Percentiles rank a stretch among this genome's conserved stretches.
These are phyloP conservation scores for Cirrhinus mrigala DNA, from an alignment of 2,797 vertebrate genomes.

Conservation along the genomic window DNA sequence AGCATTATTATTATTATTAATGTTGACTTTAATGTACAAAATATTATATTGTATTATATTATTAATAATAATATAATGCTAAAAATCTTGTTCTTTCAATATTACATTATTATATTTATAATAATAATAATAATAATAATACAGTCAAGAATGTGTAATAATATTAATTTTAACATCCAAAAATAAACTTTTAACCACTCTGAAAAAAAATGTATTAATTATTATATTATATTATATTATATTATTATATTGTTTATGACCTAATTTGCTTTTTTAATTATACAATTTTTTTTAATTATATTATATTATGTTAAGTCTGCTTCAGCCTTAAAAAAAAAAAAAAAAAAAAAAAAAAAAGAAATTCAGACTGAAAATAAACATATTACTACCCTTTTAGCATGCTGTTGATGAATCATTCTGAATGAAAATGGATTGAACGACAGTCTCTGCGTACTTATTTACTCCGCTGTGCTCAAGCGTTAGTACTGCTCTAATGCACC, in stretches of 20 bases:
- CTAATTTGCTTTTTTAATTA: not conserved
- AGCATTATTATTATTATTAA: too few relatives aligned
- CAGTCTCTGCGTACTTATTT: not conserved
- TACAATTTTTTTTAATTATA: too few relatives aligned
- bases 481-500: not conserved
- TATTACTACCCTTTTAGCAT: not conserved
- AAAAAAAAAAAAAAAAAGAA: too few relatives aligned
- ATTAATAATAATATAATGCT: too few relatives aligned
- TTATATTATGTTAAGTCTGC: not conserved
- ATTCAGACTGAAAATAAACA: not conserved
- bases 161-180: not conserved
- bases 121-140: not conserved
- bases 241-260: not conserved
- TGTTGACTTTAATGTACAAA: too few relatives aligned
- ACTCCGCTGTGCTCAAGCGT: constrained; percentile 5
- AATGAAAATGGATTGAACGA: constrained; percentile 23
- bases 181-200: not conserved
- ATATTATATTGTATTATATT: too few relatives aligned
- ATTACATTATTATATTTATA: too few relatives aligned
- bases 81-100: too few relatives aligned
- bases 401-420: not conserved
- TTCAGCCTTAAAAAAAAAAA: not conserved
- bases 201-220: not conserved
- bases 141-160: not conserved
- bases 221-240: not conserved